Evolutionary conservation across 2,113 vertebrate genomes (phyloP).

Genomic region (Melanocharis versteri): DNA sequence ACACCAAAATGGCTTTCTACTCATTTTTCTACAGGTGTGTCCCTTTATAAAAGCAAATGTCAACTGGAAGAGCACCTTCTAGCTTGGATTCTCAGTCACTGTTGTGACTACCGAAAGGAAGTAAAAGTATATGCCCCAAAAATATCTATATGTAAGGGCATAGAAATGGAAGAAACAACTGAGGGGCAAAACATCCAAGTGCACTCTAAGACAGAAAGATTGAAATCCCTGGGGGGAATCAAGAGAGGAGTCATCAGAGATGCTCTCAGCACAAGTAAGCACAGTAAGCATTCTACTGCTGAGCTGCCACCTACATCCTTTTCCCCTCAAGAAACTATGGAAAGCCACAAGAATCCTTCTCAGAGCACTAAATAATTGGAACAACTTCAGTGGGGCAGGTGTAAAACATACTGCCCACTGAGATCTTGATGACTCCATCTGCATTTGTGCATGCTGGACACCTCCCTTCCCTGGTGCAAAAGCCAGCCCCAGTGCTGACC

Average conservation of each 20-base stretch:
- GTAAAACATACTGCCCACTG: not conserved
- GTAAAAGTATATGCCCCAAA: not conserved
- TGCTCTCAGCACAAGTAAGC: not conserved
- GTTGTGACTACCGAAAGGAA: not conserved
- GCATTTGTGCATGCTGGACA: accelerated
- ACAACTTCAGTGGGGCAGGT: not conserved
- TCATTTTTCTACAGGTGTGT: not conserved
- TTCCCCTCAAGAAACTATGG: not conserved
- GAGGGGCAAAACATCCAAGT: not conserved
- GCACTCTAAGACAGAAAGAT: not conserved
- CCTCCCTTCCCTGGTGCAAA: not conserved
- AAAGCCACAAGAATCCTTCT: not conserved
- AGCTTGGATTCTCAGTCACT: not conserved
- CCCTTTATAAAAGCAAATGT: not conserved
- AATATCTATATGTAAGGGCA: not conserved
- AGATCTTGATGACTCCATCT: not conserved
- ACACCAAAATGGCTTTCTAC: not conserved
- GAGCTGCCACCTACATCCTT: not conserved
- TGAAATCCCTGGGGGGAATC: not conserved
- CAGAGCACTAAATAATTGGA: not conserved
- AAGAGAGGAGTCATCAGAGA: not conserved
- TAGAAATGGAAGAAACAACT: not conserved
- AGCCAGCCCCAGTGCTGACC: not conserved
- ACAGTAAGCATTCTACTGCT: not conserved
- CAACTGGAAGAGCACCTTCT: not conserved